Conservation (phyloP, 2,113 vertebrate species). For the Albula goreensis region DNA sequence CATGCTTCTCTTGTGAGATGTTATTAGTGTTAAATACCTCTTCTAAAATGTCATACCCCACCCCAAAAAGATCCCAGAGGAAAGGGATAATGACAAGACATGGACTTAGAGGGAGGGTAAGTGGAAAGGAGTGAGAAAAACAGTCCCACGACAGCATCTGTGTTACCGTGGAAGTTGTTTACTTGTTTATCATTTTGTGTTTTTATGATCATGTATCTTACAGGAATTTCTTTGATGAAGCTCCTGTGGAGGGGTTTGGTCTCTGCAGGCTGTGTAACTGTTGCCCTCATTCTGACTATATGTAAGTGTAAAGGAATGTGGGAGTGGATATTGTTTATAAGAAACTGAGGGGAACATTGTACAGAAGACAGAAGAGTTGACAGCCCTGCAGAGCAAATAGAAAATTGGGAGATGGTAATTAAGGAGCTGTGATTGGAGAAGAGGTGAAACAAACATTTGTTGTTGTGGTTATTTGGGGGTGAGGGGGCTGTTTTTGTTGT, state of each 20-base stretch:
- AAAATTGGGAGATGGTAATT: neutral
- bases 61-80: neutral
- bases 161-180: neutral
- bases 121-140: neutral
- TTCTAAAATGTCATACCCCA: neutral
- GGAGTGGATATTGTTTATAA: neutral
- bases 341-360: neutral
- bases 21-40: neutral
- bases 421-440: neutral
- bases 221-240: neutral
- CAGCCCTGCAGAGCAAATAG: neutral
- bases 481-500: neutral
- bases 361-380: neutral
- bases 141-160: neutral
- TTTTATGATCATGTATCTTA: neutral
- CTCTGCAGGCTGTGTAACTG: neutral
- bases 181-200: neutral
- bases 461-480: neutral
- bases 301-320: constrained; percentile 26
- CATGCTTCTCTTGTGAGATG: neutral
- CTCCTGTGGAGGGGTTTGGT: neutral
- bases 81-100: neutral
- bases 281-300: neutral
- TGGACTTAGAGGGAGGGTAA: neutral
- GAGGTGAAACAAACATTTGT: neutral